Conservation (phyloP, 2,888 invertebrate genomes). For the Chorisops tibialis region DNA sequence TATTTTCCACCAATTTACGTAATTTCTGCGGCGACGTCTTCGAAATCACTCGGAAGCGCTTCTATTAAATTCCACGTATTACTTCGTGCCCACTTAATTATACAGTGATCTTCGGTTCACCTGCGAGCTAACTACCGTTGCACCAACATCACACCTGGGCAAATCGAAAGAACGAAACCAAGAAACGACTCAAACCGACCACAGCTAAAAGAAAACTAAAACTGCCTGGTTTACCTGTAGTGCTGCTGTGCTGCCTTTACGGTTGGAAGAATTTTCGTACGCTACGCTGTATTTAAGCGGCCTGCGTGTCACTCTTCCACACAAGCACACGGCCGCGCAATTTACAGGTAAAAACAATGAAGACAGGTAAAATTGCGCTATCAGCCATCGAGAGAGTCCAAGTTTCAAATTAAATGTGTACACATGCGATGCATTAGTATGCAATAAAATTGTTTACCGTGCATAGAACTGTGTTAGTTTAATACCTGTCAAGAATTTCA, state of each 20-base stretch:
- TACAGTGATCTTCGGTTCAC: not conserved
- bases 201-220: conserved; percentile 19
- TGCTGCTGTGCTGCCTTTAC: conserved; percentile 1
- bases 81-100: conserved; percentile 12
- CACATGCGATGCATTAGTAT: no score
- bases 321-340: not conserved
- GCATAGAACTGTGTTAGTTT: no score
- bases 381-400: no score
- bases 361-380: no score
- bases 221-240: not conserved
- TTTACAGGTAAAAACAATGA: no score
- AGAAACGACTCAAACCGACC: not conserved
- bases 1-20: conserved; percentile 1
- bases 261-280: not conserved
- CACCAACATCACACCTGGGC: conserved; percentile 10
- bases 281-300: not conserved
- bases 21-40: not conserved
- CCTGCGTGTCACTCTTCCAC: not conserved
- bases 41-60: not conserved
- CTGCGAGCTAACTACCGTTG: conserved; percentile 10
- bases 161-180: conserved; percentile 17
- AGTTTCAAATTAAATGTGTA: no score
- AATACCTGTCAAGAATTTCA: no score
- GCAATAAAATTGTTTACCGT: no score
- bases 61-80: conserved; percentile 16